Evolutionary conservation across 2,797 vertebrate genomes (phyloP).

Genomic region (Tapera naevia): DNA sequence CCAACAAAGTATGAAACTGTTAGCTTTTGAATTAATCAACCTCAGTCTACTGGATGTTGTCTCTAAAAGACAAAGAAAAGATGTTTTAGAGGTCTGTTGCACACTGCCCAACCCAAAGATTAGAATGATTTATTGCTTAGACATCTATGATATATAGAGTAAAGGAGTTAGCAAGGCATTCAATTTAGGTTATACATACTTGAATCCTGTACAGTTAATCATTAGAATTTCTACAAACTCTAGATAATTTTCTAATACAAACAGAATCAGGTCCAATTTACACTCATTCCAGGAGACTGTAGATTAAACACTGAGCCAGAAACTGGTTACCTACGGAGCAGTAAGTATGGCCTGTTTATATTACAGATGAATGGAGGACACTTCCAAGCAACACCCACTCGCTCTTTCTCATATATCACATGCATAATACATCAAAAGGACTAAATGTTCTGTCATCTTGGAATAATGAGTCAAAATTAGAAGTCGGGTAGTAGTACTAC

Average conservation of each 20-base stretch:
- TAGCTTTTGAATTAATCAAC: not conserved
- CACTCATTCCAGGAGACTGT: not conserved
- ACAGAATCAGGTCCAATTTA: conserved; percentile 10
- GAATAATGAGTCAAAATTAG: not conserved
- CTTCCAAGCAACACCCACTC: conserved; percentile 37
- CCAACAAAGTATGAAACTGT: not conserved
- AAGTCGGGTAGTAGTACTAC: not conserved
- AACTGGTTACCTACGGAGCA: conserved; percentile 20
- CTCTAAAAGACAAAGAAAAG: not conserved
- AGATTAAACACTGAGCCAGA: not conserved
- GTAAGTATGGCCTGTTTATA: not conserved
- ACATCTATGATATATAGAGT: not conserved
- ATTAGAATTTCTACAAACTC: not conserved
- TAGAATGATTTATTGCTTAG: conserved; percentile 10
- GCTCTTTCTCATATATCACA: conserved; percentile 26
- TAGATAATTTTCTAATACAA: conserved; percentile 43
- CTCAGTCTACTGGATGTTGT: not conserved
- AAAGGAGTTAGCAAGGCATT: not conserved
- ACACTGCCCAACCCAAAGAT: not conserved
- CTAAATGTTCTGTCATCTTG: not conserved
- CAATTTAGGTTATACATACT: not conserved
- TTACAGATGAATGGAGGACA: conserved; percentile 3
- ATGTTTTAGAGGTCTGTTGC: not conserved
- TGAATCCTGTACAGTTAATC: not conserved
- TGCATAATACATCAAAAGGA: not conserved